phyloP scores from a whole-genome alignment of 2,797 vertebrate species.

The Sternotherus odoratus region DNA sequence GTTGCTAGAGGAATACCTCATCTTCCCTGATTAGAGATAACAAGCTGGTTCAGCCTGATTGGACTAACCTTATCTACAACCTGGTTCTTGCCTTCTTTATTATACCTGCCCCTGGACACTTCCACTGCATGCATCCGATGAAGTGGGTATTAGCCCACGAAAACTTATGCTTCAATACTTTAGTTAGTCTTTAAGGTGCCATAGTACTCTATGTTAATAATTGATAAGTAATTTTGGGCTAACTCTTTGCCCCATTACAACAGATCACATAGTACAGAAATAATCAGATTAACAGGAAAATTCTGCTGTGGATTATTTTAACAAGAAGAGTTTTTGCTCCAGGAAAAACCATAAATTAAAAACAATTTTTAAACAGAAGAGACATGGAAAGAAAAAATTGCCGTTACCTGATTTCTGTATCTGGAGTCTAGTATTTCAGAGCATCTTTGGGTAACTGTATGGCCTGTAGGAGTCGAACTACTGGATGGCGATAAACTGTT shows the following conservation, averaged over 20 bases:
- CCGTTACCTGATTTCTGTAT: conserved; percentile 80
- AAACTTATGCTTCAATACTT: no score
- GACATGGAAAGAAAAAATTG: neutral
- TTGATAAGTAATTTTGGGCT: neutral
- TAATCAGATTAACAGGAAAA: neutral
- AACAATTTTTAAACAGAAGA: neutral
- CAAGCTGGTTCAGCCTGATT: no score
- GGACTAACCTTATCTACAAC: no score
- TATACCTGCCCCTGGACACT: no score
- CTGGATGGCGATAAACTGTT: conserved; percentile 80
- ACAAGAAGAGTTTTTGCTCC: neutral
- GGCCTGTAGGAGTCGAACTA: conserved; percentile 84
- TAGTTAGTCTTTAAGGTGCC: no score
- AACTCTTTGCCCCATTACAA: neutral
- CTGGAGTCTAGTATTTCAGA: conserved; percentile 78
- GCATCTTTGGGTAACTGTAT: conserved; percentile 83
- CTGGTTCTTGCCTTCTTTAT: no score
- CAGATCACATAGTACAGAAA: neutral
- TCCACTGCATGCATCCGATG: no score
- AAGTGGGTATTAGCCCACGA: no score
- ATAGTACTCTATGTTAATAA: no score
- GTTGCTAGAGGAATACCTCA: no score
- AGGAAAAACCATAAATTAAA: neutral
- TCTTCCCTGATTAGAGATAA: no score
- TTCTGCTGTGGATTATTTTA: neutral